A percentile compares a stretch with the other conserved stretches of the same genome.
These are phyloP conservation scores for Anguilla megastoma DNA, from an alignment of 2,797 vertebrate genomes.

Conservation along the genomic window DNA sequence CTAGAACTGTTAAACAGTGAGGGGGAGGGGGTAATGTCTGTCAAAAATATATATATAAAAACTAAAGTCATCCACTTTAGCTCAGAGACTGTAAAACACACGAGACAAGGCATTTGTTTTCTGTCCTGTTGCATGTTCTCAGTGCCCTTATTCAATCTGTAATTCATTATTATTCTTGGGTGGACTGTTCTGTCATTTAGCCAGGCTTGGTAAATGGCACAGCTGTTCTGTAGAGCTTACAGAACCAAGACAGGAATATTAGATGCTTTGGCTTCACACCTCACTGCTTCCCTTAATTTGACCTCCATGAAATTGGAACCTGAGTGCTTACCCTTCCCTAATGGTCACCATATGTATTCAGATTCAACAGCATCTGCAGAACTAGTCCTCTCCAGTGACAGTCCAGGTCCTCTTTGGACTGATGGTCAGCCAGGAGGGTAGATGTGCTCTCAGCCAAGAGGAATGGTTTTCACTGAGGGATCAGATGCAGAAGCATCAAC, in stretches of 20 bases:
- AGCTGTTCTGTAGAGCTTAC: neutral
- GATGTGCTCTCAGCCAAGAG: neutral
- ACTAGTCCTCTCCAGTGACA: neutral
- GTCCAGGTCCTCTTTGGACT: neutral
- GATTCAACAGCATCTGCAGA: neutral
- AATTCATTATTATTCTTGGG: neutral
- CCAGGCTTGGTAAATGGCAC: neutral
- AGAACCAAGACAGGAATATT: neutral
- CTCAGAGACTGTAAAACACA: neutral
- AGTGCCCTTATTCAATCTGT: neutral
- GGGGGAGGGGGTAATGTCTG: neutral
- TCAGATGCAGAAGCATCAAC: neutral
- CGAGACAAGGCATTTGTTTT: neutral
- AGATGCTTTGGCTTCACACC: neutral
- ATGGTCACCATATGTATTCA: neutral
- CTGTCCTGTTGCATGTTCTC: neutral
- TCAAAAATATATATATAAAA: neutral
- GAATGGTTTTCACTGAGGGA: neutral
- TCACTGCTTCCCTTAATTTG: neutral
- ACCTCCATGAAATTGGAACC: slow-evolving; percentile 6
- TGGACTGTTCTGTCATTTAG: neutral
- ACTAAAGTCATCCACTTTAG: neutral
- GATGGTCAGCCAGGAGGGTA: neutral
- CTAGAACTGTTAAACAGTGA: neutral
- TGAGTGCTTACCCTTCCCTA: neutral